Conservation (phyloP, 2,797 vertebrate genomes). For the Apogon hyalosoma region DNA sequence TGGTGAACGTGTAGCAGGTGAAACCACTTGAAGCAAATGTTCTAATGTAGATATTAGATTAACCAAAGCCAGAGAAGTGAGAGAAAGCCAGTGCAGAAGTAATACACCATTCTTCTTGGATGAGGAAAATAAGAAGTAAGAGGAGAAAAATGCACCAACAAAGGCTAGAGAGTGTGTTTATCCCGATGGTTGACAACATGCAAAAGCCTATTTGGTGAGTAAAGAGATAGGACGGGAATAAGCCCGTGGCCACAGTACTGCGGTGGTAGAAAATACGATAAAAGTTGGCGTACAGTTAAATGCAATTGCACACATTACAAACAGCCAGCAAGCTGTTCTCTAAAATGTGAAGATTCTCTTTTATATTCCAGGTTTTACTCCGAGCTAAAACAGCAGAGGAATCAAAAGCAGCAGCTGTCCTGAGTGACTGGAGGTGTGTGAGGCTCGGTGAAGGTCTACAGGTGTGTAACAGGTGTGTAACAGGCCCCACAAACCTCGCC, state of each 20-base stretch:
- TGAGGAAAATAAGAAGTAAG: slow-evolving; percentile 6
- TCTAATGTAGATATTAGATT: slow-evolving; percentile 25
- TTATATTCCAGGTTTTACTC: slow-evolving; percentile 33
- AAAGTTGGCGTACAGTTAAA: slow-evolving; percentile 73
- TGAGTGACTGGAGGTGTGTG: slow-evolving; percentile 47
- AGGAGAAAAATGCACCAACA: slow-evolving; percentile 6
- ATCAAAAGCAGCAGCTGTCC: slow-evolving; percentile 44
- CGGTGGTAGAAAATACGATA: slow-evolving; percentile 63
- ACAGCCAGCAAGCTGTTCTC: slow-evolving; percentile 49
- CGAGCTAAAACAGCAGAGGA: slow-evolving; percentile 2
- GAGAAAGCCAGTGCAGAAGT: slow-evolving; percentile 11
- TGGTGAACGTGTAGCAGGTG: slow-evolving; percentile 48
- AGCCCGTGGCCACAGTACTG: slow-evolving; percentile 66
- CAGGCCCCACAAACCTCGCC: too few species aligned
- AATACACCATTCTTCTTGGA: slow-evolving; percentile 9
- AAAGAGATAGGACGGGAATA: slow-evolving; percentile 56
- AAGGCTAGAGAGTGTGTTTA: slow-evolving; percentile 32
- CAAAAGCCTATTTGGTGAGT: slow-evolving; percentile 44
- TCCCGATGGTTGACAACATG: slow-evolving; percentile 37
- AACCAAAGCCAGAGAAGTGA: slow-evolving; percentile 22
- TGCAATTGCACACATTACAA: slow-evolving; percentile 77
- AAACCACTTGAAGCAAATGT: slow-evolving; percentile 41
- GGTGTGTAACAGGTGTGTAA: not conserved
- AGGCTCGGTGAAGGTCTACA: not conserved
- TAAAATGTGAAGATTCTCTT: slow-evolving; percentile 50